Evolutionary conservation across 2,113 vertebrate species (phyloP), one percentile per base, ranked within the genome.

Genomic region (Corynorhinus townsendii): DNA sequence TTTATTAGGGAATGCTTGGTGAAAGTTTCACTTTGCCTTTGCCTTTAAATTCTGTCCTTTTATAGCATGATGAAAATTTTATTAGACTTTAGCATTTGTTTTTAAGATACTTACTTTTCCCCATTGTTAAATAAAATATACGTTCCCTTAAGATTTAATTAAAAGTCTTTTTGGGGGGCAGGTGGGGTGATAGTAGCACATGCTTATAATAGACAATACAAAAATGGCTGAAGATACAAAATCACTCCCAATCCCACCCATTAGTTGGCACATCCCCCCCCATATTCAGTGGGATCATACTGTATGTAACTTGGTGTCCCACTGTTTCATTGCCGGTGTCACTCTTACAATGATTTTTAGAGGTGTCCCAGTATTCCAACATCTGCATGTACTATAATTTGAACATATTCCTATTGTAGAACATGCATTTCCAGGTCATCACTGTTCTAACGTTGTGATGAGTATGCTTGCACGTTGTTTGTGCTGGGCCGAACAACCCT

Each of bases 131-230:
- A 90, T 80, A 94, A 95, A 90, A 73, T 81, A 90, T 24, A 64
- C 35, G 92, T 83, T 95, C 64, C 86, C 89, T 92, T 94, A 87
- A 96, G 81, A 96, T 90, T 84, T 90, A 90, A 96, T 96, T 90
- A 81, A 93, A 93, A 90, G n/a, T 77, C 64, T 93, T 10, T 35
- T 2, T 7, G 30, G 22, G 49, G 43, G 52, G 82, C 2, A 69
- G 14, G 43, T 62, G 12, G 40, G 26, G 30, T 43, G 76, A 59
- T 38, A 49, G 22, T 81, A 75, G 88, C 19, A 80, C 28, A 64
- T 56, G 22, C 20, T 86, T 77, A 54, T 33, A 91, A 20, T 20
- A 75, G 64, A 69, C 7, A 83, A 83, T 4, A 35, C 3, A 59
- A 28, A 87, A 83, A 72, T 16, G 52, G 52, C 52, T 19, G 17